Evolutionary conservation across 2,113 vertebrate genomes (phyloP).

Genomic region (Tetrao urogallus): DNA sequence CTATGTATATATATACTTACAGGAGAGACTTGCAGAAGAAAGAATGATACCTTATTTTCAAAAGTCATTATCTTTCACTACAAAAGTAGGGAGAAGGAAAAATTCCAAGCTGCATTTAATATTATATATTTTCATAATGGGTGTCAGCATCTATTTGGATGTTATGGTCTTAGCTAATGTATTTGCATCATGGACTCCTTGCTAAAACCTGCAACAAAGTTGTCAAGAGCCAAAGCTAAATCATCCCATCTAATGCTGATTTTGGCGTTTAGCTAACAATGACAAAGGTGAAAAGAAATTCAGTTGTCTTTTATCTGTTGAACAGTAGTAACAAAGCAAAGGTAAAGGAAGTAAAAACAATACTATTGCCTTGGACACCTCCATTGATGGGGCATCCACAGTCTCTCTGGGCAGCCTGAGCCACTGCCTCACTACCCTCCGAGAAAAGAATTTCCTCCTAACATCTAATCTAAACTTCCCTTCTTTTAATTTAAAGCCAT

Average conservation of each 20-base stretch:
- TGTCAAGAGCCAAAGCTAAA: background rate
- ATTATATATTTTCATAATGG: background rate
- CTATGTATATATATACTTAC: background rate
- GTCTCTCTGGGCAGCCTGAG: background rate
- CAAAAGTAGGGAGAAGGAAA: background rate
- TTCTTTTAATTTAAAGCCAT: no score
- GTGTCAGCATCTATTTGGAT: background rate
- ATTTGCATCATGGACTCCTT: background rate
- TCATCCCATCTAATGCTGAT: background rate
- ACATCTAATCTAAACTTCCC: background rate
- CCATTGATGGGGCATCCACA: background rate
- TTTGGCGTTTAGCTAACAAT: background rate
- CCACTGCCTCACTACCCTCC: background rate
- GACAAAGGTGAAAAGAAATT: background rate
- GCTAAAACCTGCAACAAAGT: background rate
- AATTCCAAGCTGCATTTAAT: background rate
- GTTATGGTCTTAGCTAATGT: background rate
- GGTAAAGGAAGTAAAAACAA: background rate
- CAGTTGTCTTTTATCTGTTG: background rate
- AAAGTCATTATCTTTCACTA: background rate
- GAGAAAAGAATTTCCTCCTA: background rate
- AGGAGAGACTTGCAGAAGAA: background rate
- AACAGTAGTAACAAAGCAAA: background rate
- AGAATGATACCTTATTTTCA: background rate
- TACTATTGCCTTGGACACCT: background rate